These are phyloP conservation scores for Channallabes apus DNA, from an alignment of 2,797 vertebrate genomes.

Conservation along the genomic window DNA sequence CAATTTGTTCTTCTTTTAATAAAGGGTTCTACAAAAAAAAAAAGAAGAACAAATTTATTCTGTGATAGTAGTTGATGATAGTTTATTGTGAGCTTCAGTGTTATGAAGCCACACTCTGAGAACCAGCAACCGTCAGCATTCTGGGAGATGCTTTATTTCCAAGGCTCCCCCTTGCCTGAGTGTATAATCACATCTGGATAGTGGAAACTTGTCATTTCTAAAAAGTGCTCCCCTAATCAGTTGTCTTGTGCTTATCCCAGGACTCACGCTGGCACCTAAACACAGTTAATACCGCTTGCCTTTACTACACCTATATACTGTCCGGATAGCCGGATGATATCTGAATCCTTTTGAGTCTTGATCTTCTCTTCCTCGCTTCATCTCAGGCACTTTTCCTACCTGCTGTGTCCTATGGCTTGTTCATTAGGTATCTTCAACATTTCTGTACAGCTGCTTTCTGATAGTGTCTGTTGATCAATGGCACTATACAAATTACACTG, in stretches of 20 bases:
- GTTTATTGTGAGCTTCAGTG: background rate
- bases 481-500: background rate
- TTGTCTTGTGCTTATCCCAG: background rate
- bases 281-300: background rate
- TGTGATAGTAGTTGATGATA: background rate
- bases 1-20: too few species aligned
- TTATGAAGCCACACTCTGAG: background rate
- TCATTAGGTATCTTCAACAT: background rate
- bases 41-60: background rate
- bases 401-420: background rate
- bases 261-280: background rate
- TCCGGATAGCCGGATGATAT: background rate
- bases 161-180: background rate
- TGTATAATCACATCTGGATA: background rate
- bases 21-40: background rate
- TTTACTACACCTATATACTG: background rate
- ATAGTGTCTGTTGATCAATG: background rate
- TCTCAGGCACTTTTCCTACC: background rate
- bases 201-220: background rate
- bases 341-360: background rate
- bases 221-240: background rate
- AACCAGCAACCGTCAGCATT: background rate
- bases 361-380: background rate
- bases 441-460: background rate
- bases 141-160: background rate